Base-by-base conservation (phyloP, 2,113 vertebrate genomes). In the Cranoglanis bouderius region DNA sequence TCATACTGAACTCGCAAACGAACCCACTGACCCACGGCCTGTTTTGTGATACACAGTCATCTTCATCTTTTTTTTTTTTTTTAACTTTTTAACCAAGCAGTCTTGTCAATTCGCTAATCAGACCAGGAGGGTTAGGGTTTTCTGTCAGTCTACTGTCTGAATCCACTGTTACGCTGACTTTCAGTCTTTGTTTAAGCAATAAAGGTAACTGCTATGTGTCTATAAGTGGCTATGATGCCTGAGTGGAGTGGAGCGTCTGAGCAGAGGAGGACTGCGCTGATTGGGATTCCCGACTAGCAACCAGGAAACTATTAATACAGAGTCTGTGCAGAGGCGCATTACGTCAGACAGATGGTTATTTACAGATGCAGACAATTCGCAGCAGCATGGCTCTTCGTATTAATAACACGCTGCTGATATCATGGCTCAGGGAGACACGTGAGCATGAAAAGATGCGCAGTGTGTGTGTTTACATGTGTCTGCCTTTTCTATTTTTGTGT, bases 231-330 rank as follows among this genome's bases (percentile, higher is more conserved):
- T 74, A 9, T 9, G 40, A 26, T 43, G 40, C 13, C 74, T n/a
- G n/a, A n/a, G n/a, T n/a, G 2, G 32, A 46, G 21, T 65, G 65
- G n/a, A 19, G 51, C n/a, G 51, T 55, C 9, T 24, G 40, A 46
- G 74, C 40, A 26, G 74, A 3, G 40, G 70, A 21, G 26, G 38
- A 77, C 19, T 51, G n/a, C n/a, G n/a, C n/a, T 4, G 32, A 74
- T 67, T 9, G n/a, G 67, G 78, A 75, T 86, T 91, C 90, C 88
- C 4, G 18, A 82, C 84, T 90, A 91, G 90, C 90, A 91, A 91
- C 90, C 82, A 86, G 72, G 59, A 86, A 29, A 35, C 87, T 91
- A 91, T 90, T 90, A 90, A 91, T 91, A 91, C 51, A 51, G 61
- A 86, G 82, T 81, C 29, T 65, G 53, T 6, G 72, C 75, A 46